A percentile compares a stretch with the other conserved stretches of the same genome.
Conservation (phyloP, 2,113 vertebrate species). For the Morone saxatilis region DNA sequence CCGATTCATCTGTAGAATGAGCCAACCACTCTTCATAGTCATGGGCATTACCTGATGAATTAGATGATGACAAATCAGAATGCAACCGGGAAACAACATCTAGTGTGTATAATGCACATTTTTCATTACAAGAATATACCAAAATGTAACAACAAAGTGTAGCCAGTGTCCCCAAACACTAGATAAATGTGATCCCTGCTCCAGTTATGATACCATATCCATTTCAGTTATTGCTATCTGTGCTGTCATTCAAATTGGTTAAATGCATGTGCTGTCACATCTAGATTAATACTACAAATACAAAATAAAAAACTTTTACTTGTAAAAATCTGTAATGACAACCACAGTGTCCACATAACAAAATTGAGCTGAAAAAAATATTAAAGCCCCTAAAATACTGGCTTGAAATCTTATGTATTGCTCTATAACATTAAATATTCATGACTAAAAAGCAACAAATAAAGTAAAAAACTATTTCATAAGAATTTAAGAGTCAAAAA, state of each 20-base stretch:
- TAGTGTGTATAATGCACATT: too few species aligned
- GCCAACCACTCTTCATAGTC: slow-evolving; percentile 88
- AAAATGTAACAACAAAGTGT: too few species aligned
- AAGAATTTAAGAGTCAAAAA: neutral
- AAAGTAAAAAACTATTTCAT: neutral
- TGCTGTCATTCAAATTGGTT: too few species aligned
- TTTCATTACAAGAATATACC: too few species aligned
- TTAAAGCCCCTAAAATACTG: neutral
- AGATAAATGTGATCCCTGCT: too few species aligned
- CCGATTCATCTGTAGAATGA: slow-evolving; percentile 67
- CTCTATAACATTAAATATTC: neutral
- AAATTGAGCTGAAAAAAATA: neutral
- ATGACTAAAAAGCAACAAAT: too few species aligned
- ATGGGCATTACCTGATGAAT: slow-evolving; percentile 65
- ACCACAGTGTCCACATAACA: too few species aligned
- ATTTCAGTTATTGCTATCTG: too few species aligned
- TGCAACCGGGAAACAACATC: neutral
- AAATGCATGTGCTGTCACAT: too few species aligned
- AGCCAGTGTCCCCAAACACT: too few species aligned
- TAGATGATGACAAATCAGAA: neutral
- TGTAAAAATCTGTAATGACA: too few species aligned
- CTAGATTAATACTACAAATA: neutral
- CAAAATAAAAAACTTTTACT: neutral
- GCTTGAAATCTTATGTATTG: neutral
- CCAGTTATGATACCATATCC: too few species aligned